These are phyloP conservation scores for Chrysaora quinquecirrha DNA, from an alignment of 30 jellyfish, hydroid and myxozoan genomes.

Conservation along the genomic window DNA sequence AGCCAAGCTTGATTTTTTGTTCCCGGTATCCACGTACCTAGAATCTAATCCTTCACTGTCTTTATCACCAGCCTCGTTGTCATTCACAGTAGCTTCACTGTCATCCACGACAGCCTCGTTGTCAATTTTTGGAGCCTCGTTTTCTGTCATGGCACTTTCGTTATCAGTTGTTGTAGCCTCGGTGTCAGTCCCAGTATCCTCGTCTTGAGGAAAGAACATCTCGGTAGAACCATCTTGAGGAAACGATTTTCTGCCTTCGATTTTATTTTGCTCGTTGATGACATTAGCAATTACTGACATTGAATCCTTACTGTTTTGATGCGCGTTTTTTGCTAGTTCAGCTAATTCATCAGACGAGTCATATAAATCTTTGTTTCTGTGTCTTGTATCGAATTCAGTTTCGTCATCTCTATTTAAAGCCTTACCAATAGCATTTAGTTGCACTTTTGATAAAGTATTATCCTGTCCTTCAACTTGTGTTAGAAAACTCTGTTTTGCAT, in stretches of 20 bases:
- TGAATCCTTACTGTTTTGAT: slow-evolving; percentile 36
- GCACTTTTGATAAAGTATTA: slow-evolving; percentile 22
- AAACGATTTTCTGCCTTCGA: slow-evolving; percentile 40
- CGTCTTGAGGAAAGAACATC: neutral
- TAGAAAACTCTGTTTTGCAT: slow-evolving; percentile 43
- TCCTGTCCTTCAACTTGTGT: slow-evolving; percentile 49
- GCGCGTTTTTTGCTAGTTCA: slow-evolving; percentile 34
- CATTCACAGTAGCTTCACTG: neutral
- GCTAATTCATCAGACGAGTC: slow-evolving; percentile 66
- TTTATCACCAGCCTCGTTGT: neutral
- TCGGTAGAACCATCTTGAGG: slow-evolving; percentile 41
- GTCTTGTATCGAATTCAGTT: slow-evolving; percentile 26
- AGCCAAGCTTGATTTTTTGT: neutral
- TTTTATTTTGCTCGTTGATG: slow-evolving; percentile 24
- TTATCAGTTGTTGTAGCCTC: no score
- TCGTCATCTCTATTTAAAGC: slow-evolving; percentile 42
- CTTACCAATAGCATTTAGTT: slow-evolving; percentile 36
- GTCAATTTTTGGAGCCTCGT: neutral
- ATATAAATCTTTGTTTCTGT: slow-evolving; percentile 15
- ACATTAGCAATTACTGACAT: slow-evolving; percentile 43
- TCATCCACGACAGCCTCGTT: neutral
- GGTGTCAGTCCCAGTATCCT: neutral
- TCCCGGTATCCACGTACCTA: neutral
- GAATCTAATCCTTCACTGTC: no score
- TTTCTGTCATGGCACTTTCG: no score